A percentile compares a stretch with the other conserved stretches of the same genome.
phyloP scores from a whole-genome alignment of 2,888 invertebrate species.

The Andricus curvator region DNA sequence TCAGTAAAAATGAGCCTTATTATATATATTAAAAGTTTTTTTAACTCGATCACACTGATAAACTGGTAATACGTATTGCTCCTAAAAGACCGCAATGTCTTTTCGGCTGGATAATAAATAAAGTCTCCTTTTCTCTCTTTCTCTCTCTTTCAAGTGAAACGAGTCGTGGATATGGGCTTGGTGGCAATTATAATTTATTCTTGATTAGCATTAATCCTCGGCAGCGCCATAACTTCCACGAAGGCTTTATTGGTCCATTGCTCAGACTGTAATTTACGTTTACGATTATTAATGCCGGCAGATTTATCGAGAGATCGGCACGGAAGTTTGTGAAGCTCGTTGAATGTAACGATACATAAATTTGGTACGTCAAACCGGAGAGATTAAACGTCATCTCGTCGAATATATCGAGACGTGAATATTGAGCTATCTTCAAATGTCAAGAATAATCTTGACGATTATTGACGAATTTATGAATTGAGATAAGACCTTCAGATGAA shows the following conservation, averaged over 20 bases:
- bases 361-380: constrained; percentile 56
- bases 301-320: constrained; percentile 73
- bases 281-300: constrained; percentile 75
- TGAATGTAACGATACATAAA: constrained; percentile 9
- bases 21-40: no score
- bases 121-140: constrained; percentile 38
- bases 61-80: background rate
- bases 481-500: background rate
- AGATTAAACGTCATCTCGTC: constrained; percentile 50
- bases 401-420: constrained; percentile 8
- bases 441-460: constrained; percentile 15
- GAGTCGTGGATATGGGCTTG: background rate
- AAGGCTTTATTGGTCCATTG: constrained; percentile 72
- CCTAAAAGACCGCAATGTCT: constrained; percentile 60
- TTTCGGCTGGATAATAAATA: constrained; percentile 69
- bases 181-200: constrained; percentile 73
- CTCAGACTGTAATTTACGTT: constrained; percentile 71
- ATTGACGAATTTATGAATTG: constrained; percentile 3
- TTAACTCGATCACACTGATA: background rate
- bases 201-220: constrained; percentile 74
- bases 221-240: constrained; percentile 67
- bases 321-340: constrained; percentile 62
- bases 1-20: no score
- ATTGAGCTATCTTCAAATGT: constrained; percentile 6
- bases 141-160: constrained; percentile 14